Percentiles rank a stretch among this genome's conserved stretches.
Conservation (phyloP, 2,113 vertebrate species). For the Trochalopteron elliotii region DNA sequence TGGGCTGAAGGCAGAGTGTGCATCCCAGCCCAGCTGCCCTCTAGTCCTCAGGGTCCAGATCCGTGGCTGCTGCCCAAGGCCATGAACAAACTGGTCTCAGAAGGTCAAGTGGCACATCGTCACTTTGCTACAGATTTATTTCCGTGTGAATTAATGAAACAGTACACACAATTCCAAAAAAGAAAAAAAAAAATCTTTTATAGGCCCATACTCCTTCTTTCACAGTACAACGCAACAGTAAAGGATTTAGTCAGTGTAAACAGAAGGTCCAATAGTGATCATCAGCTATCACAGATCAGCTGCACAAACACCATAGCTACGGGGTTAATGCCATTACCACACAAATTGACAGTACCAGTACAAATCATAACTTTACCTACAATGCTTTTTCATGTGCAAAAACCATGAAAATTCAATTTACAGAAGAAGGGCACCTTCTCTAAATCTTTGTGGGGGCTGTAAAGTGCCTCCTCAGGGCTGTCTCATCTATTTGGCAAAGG, state of each 20-base stretch:
- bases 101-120: background rate
- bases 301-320: slow-evolving; percentile 60
- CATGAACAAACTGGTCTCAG: background rate
- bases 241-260: slow-evolving; percentile 65
- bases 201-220: slow-evolving; percentile 56
- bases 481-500: background rate
- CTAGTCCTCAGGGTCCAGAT: fast-evolving
- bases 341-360: slow-evolving; percentile 26
- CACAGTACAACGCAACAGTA: slow-evolving; percentile 51
- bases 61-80: background rate
- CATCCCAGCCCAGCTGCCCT: background rate
- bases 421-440: slow-evolving; percentile 11
- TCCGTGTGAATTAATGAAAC: slow-evolving; percentile 42
- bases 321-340: slow-evolving; percentile 31
- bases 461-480: background rate
- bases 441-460: background rate
- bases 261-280: slow-evolving; percentile 57
- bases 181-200: background rate
- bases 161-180: background rate
- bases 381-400: slow-evolving; percentile 43
- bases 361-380: slow-evolving; percentile 43
- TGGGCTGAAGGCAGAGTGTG: background rate
- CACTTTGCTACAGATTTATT: slow-evolving; percentile 47
- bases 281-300: slow-evolving; percentile 59
- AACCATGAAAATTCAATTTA: slow-evolving; percentile 27